Base-by-base conservation (phyloP, 1,140 invertebrate species). In the silkworm (Bombyx mori) region DNA sequence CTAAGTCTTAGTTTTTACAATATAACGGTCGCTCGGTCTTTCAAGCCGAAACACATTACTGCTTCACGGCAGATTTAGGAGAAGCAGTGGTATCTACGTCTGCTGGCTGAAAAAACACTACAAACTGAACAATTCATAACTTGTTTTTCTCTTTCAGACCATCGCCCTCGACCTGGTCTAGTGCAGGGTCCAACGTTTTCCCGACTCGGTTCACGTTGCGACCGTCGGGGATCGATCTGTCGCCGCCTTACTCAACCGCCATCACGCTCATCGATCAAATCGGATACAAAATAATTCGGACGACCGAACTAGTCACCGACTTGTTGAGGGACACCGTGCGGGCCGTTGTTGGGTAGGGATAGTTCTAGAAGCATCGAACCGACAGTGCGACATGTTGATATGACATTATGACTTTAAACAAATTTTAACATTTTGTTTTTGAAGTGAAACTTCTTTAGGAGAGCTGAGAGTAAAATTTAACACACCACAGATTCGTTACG, bases 181-280 rank as follows among this genome's bases (percentile, higher is more conserved):
- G 52, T 6, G 69, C 71, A 4, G 68, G 63, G 3, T 68, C 71
- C 7, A 75, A 79, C 35, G 56, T 70, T 1, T 71, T 74, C 50
- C 67, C 77, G 9, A 85, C 80, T 0, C 68, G 73, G 12, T 80
- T 75, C 55, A 71, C 75, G 7, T n/a, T 73, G 0, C 66, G 79
- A 2, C 79, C 76, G 5, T 68, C 65, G 9, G 64, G 22, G 1
- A 46, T 67, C 9, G 73, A 82, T 10, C 56, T 79, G 10, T 63
- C 70, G 0, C 56, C 62, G 0, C 71, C 78, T 0, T 87, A 79
- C 69, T 73, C 78, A 42, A 86, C 84, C 0, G 83, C 84, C 6
- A 86, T 88, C 53, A 88, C 86, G 0, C 54, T 89, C 44, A 88
- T 89, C 47, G 86, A 89, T 64, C 84, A 87, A 52, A 86, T 89